Evolutionary conservation across 2,888 invertebrate species (phyloP).

Genomic region (Pilophorus perplexus): DNA sequence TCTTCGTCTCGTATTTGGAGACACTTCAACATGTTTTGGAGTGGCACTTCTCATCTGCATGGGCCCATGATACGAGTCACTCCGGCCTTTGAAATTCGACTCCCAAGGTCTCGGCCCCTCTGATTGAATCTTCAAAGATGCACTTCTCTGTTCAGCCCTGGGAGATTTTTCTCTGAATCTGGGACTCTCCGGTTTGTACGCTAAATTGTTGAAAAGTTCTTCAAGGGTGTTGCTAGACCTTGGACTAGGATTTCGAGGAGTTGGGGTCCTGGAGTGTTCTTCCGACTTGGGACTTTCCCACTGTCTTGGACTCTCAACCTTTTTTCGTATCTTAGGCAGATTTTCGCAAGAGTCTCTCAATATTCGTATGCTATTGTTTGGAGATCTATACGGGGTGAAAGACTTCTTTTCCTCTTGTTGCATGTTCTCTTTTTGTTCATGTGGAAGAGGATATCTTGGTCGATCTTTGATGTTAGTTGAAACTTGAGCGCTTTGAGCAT

Average conservation of each 20-base stretch:
- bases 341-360: constrained; percentile 36
- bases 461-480: constrained; percentile 28
- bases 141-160: constrained; percentile 22
- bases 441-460: constrained; percentile 20
- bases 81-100: constrained; percentile 28
- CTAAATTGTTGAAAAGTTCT: constrained; percentile 25
- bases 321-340: constrained; percentile 33
- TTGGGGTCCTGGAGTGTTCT: constrained; percentile 17
- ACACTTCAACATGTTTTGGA: constrained; percentile 29
- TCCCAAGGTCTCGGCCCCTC: constrained; percentile 35
- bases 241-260: constrained; percentile 13
- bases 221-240: constrained; percentile 8
- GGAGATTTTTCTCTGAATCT: constrained; percentile 29
- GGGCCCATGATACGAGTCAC: constrained; percentile 35
- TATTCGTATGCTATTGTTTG: constrained; percentile 16
- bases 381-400: constrained; percentile 9
- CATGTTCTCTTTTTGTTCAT: constrained; percentile 26
- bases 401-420: constrained; percentile 13
- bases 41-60: constrained; percentile 22
- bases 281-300: constrained; percentile 20
- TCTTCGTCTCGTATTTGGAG: constrained; percentile 30
- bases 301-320: constrained; percentile 13
- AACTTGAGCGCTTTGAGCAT: constrained; percentile 15
- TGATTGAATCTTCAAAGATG: constrained; percentile 37
- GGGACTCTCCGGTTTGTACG: constrained; percentile 25